Base-by-base conservation (phyloP, 2,888 invertebrate species). In the Eledona agricola region DNA sequence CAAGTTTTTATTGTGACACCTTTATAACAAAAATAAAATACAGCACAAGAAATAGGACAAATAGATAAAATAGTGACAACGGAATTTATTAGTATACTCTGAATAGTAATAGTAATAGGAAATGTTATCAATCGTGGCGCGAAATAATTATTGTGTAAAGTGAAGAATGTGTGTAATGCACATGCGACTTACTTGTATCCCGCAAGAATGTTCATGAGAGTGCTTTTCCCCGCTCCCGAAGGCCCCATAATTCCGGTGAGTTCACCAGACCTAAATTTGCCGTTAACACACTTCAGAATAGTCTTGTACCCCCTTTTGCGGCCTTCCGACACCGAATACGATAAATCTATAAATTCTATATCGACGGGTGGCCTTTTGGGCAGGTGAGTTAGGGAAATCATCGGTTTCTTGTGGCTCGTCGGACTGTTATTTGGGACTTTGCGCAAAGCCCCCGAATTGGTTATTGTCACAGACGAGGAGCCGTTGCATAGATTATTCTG, bases 161-260 rank as follows among this genome's bases (percentile, higher is more conserved):
- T n/a, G n/a, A n/a, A n/a, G n/a, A n/a, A n/a, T n/a, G n/a, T n/a
- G n/a, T n/a, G n/a, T n/a, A n/a, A n/a, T n/a, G n/a, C n/a, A n/a
- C n/a, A n/a, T n/a, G n/a, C 20, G 2, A 42, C 89, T 85, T 78
- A 93, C 94, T 88, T 86, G 76, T 89, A 94, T 37, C 93, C 95
- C 12, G 93, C 93, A 40, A 94, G 81, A 51, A 94, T 91, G 73
- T 94, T 95, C 73, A 94, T 85, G 1, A 95, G 80, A 0, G 94
- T 93, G 38, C 92, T 92, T 72, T 95, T 79, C 13, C 88, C 84
- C 4, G 85, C 87, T 3, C 88, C 88, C 0, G 95, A 95, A 16
- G 96, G 96, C 17, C 96, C 96, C 95, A 96, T 95, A 52, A 96
- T 95, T 16, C 94, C 96, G 0, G 94, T 93, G 63, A 96, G 80